A percentile compares a stretch with the other conserved stretches of the same genome.
Evolutionary conservation across 2,888 invertebrate species (phyloP).

Genomic region (Rhabditoides inermis): DNA sequence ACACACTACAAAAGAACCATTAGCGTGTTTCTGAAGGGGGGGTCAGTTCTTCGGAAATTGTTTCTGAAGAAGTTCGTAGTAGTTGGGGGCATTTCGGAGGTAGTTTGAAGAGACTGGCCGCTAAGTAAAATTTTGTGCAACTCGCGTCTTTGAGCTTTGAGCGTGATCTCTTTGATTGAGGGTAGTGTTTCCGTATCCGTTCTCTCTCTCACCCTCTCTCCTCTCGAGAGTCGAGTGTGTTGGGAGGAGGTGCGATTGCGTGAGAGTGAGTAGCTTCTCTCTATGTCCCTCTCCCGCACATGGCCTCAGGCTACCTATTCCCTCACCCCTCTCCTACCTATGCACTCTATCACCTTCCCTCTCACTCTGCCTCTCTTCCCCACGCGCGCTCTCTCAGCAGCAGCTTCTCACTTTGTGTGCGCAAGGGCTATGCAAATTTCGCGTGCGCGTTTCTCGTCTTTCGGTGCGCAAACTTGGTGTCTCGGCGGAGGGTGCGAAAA

Average conservation of each 20-base stretch:
- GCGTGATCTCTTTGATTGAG: no score
- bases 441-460: no score
- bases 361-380: no score
- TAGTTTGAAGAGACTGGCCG: background rate
- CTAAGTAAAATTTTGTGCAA: no score
- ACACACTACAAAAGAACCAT: conserved; percentile 35
- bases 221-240: background rate
- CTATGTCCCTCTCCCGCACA: background rate
- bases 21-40: background rate
- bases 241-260: no score
- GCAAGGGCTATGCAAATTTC: no score
- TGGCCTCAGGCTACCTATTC: background rate
- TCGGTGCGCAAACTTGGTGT: no score
- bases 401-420: background rate
- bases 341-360: background rate
- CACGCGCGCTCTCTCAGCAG: background rate
- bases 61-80: background rate
- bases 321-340: background rate
- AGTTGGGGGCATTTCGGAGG: conserved; percentile 1
- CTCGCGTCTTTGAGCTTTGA: no score
- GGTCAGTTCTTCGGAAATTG: background rate
- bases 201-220: background rate
- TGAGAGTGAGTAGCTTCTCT: background rate
- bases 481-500: no score
- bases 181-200: no score